Conservation (phyloP, 2,797 vertebrate species). For the Pseudochirops corinnae region DNA sequence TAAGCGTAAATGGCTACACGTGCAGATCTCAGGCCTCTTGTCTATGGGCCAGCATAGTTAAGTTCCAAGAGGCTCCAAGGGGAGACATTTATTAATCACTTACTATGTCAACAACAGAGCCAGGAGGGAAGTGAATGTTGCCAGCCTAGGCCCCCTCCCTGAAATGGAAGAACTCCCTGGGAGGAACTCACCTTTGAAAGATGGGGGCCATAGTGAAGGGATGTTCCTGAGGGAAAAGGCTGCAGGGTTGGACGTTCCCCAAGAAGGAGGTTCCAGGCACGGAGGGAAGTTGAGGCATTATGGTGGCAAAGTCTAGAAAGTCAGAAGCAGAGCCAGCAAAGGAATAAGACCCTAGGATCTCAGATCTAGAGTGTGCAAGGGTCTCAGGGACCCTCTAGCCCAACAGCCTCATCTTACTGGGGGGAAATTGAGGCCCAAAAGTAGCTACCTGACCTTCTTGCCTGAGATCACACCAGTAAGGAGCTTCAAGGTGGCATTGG, state of each 20-base stretch:
- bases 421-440: neutral
- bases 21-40: neutral
- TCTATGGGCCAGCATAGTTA: neutral
- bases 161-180: neutral
- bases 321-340: neutral
- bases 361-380: neutral
- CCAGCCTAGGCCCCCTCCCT: neutral
- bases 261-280: neutral
- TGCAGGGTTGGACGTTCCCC: neutral
- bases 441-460: neutral
- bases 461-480: neutral
- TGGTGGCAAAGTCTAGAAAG: neutral
- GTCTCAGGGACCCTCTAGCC: neutral
- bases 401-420: conserved; percentile 6
- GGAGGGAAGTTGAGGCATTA: neutral
- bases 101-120: neutral
- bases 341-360: neutral
- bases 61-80: neutral
- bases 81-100: neutral
- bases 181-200: neutral
- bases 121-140: neutral
- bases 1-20: neutral
- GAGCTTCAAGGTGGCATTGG: neutral
- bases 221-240: neutral
- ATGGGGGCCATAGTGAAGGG: neutral